Base-by-base conservation (phyloP, 2,113 vertebrate genomes). In the Zosterops japonicus region DNA sequence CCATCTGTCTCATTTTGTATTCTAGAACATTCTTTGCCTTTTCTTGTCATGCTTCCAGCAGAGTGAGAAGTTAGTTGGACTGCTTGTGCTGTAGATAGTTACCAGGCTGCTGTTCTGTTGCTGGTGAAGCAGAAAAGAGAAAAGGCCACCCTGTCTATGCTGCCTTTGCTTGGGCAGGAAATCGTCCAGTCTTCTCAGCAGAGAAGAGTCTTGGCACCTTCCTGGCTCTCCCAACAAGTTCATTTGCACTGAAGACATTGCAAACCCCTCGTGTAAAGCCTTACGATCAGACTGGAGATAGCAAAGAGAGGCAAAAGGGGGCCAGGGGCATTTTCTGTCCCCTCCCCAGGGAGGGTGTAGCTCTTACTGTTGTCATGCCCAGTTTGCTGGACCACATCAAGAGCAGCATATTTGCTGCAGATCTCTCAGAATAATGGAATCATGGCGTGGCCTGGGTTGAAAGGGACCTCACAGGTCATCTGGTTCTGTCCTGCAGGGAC, bases 1-100 rank as follows among this genome's bases (percentile, higher is more conserved):
- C 77, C 57, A 63, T 86, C 87, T 91, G 64, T 88, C 63, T 83
- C 55, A 87, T 90, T 95, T 93, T 77, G 53, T 64, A 90, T 89
- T 92, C 90, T 85, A 84, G 67, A 90, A 59, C 67, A 67, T 93
- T 96, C 67, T 81, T 81, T 16, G 33, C 6, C 11, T 21, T 83
- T 93, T 77, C 42, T 88, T 91, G 84, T 69, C 46, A 28, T 11
- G 27, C 44, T 90, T 95, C 82, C 91, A 96, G 65, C 39, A 59
- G n/a, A 85, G 44, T 52, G 81, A 90, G 49, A 89, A 95, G 78
- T 81, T 79, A 76, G 53, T 84, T 93, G 70, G 55, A 61, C 50
- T 72, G 87, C 70, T 85, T 0, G 0, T 64, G 50, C 28, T 90
- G 77, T 46, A 47, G 35, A 50, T 60, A 84, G 42, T 36, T 88